These are phyloP conservation scores for Haliclona indistincta DNA, from an alignment of 37 sponge, comb jelly and placozoan genomes.

Conservation along the genomic window DNA sequence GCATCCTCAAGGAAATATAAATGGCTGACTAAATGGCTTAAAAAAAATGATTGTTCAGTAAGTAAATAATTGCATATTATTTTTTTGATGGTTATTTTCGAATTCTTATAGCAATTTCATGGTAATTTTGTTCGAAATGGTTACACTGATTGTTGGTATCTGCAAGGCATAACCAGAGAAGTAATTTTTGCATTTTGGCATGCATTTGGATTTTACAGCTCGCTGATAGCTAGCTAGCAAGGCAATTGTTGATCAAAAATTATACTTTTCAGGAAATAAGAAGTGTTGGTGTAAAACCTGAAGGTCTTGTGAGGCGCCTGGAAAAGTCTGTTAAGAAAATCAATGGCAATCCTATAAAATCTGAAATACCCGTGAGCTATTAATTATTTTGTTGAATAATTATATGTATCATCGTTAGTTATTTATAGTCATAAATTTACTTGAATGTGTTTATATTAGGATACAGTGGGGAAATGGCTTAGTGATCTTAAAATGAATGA, in stretches of 20 bases:
- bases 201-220: no score
- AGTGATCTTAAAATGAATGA: constrained; percentile 28
- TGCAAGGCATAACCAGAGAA: neutral
- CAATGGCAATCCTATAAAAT: constrained; percentile 34
- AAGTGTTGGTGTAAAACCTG: constrained; percentile 63
- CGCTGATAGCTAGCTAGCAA: no score
- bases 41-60: no score
- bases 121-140: constrained; percentile 8
- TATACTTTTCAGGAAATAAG: constrained; percentile 68
- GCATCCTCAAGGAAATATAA: no score
- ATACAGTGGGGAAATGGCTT: constrained; percentile 47
- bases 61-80: no score
- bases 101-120: neutral
- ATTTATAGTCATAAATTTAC: no score
- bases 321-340: constrained; percentile 59
- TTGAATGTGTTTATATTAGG: no score
- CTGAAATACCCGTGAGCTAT: constrained; percentile 53
- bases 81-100: no score
- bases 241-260: no score
- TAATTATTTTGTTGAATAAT: neutral
- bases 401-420: no score
- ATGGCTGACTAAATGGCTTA: no score
- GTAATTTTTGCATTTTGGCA: no score
- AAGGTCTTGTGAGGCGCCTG: constrained; percentile 53
- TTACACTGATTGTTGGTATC: neutral